phyloP scores from a whole-genome alignment of 2,797 vertebrate genomes.

The Australoheros facetus region DNA sequence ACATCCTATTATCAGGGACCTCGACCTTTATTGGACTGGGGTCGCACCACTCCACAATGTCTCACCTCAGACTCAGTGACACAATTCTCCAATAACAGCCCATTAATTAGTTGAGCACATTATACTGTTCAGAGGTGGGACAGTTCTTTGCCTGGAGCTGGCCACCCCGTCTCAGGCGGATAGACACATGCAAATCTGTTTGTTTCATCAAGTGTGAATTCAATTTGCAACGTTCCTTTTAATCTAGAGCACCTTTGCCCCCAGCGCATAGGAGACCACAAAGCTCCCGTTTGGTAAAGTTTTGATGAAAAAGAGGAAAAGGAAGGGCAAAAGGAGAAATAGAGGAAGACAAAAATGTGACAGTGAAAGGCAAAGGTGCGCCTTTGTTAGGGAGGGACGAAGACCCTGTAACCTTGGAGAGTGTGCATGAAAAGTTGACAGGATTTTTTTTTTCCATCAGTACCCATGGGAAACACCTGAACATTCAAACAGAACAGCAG shows the following conservation, averaged over 20 bases:
- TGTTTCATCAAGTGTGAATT: conserved; percentile 86
- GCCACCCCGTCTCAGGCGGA: conserved; percentile 75
- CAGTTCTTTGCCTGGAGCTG: conserved; percentile 80
- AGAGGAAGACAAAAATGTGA: conserved; percentile 25
- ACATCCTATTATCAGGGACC: conserved; percentile 55
- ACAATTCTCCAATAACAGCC: conserved; percentile 76
- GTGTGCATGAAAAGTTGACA: conserved; percentile 20
- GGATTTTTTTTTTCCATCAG: conserved; percentile 22
- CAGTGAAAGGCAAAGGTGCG: conserved; percentile 32
- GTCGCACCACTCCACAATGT: conserved; percentile 55
- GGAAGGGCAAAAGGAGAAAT: conserved; percentile 55
- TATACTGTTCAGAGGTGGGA: conserved; percentile 76
- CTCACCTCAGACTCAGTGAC: conserved; percentile 71
- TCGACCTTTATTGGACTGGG: conserved; percentile 65
- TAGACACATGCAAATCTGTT: conserved; percentile 81
- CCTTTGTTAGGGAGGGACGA: conserved; percentile 10
- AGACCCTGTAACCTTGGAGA: conserved; percentile 45
- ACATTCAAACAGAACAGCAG: conserved; percentile 42
- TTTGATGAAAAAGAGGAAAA: conserved; percentile 54
- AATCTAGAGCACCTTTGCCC: conserved; percentile 85
- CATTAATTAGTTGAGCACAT: conserved; percentile 80
- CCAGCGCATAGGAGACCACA: conserved; percentile 72
- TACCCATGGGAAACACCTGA: conserved; percentile 45
- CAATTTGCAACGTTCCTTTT: conserved; percentile 82
- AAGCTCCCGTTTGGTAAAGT: conserved; percentile 57